Evolutionary conservation across 2,888 invertebrate species (phyloP).

Genomic region (Trypoxylon attenuatum): DNA sequence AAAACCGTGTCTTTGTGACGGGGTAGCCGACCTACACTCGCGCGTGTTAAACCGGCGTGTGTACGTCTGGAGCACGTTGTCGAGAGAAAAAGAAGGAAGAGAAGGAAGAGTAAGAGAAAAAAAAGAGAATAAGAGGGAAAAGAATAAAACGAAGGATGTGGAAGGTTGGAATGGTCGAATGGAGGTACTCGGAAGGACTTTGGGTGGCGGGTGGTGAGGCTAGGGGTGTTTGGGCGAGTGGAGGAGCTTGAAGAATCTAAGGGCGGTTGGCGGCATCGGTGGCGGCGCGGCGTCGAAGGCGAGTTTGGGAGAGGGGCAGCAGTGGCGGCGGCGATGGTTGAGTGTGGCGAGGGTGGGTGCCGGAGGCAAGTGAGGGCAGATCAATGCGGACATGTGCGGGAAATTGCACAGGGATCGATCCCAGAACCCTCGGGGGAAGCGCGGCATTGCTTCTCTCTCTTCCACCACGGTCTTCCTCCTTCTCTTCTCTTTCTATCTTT

Average conservation of each 20-base stretch:
- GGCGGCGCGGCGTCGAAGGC: no score
- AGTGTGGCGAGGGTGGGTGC: slow-evolving; percentile 56
- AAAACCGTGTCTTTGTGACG: slow-evolving; percentile 56
- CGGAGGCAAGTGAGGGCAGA: slow-evolving; percentile 71
- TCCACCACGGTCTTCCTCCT: slow-evolving; percentile 30
- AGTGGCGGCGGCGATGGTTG: slow-evolving; percentile 55
- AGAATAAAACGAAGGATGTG: slow-evolving; percentile 53
- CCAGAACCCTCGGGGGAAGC: slow-evolving; percentile 66
- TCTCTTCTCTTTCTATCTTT: slow-evolving; percentile 22
- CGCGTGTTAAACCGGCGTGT: slow-evolving; percentile 16
- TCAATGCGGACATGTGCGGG: slow-evolving; percentile 74
- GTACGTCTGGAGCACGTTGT: neutral
- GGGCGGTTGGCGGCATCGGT: slow-evolving; percentile 46
- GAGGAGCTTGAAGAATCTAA: slow-evolving; percentile 47
- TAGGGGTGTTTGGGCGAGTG: slow-evolving; percentile 49
- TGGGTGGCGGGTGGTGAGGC: slow-evolving; percentile 37
- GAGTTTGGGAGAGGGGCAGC: no score
- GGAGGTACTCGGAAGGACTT: slow-evolving; percentile 60
- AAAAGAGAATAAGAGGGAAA: slow-evolving; percentile 34
- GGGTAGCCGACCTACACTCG: slow-evolving; percentile 9
- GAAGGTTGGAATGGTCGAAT: no score
- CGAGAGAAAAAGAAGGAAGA: neutral
- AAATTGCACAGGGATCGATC: slow-evolving; percentile 74
- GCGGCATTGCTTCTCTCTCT: slow-evolving; percentile 52
- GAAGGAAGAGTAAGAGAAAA: slow-evolving; percentile 29